A percentile compares a stretch with the other conserved stretches of the same genome.
phyloP scores from a whole-genome alignment of 2,888 invertebrate species.

The Fabriciana adippe region DNA sequence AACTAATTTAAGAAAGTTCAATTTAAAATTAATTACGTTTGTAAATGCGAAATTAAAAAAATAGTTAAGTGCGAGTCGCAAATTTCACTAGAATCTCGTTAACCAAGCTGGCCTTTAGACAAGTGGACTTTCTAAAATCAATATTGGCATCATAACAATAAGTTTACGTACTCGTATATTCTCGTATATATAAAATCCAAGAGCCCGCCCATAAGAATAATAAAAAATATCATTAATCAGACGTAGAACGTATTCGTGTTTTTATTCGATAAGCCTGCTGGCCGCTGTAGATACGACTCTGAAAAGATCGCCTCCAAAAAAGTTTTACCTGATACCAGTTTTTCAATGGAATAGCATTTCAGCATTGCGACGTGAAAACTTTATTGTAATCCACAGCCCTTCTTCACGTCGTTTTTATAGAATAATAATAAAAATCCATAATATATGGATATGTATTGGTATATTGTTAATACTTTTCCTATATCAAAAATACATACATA shows the following conservation, averaged over 20 bases:
- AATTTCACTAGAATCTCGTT: no score
- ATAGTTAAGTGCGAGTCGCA: neutral
- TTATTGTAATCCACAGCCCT: conserved; percentile 3
- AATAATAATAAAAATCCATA: neutral
- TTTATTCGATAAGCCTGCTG: neutral
- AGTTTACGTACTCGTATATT: neutral
- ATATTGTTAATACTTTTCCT: no score
- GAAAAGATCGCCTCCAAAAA: conserved; percentile 4
- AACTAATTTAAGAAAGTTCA: neutral
- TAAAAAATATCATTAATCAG: conserved; percentile 2
- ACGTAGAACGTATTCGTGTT: neutral
- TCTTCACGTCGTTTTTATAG: neutral
- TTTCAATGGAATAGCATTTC: conserved; percentile 5
- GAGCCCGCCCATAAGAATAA: neutral
- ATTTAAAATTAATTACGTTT: neutral
- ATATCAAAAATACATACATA: no score
- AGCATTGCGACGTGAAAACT: neutral
- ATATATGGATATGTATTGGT: no score
- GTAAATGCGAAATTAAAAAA: no score
- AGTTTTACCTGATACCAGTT: conserved; percentile 8
- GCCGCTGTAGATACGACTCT: neutral
- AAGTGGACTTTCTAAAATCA: no score
- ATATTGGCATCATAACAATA: neutral
- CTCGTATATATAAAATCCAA: neutral
- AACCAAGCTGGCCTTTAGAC: no score